Conservation (phyloP, 2,113 vertebrate species). For the Python bivittatus region DNA sequence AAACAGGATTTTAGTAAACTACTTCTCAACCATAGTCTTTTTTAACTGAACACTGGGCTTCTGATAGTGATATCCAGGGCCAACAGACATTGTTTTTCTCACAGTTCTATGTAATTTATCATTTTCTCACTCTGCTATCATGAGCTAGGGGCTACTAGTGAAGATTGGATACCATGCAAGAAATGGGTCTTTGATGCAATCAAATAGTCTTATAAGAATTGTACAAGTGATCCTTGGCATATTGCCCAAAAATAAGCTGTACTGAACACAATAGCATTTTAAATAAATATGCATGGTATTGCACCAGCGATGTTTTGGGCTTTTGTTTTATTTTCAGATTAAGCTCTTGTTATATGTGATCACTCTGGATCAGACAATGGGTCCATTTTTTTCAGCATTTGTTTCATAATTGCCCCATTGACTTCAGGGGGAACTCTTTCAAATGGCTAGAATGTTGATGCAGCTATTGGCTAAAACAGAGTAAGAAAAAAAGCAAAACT, state of each 20-base stretch:
- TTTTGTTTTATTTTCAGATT: slow-evolving; percentile 49
- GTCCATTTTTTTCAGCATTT: slow-evolving; percentile 17
- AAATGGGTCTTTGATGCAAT: slow-evolving; percentile 56
- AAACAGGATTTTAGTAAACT: not conserved
- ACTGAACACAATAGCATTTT: not conserved
- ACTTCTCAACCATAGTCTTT: not conserved
- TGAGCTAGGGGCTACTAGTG: not conserved
- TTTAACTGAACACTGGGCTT: not conserved
- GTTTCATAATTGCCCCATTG: not conserved
- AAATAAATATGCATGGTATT: not conserved
- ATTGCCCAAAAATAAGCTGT: not conserved
- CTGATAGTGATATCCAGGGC: not conserved
- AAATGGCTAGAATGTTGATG: not conserved
- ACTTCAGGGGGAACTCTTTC: not conserved
- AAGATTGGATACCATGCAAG: not conserved
- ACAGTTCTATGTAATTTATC: not conserved
- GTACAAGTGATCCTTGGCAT: not conserved
- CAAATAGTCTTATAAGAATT: not conserved
- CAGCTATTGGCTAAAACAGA: slow-evolving; percentile 63
- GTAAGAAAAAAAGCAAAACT: slow-evolving; percentile 75
- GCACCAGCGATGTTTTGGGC: not conserved
- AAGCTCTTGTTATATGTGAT: slow-evolving; percentile 59
- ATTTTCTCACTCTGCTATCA: not conserved
- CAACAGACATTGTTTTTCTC: not conserved
- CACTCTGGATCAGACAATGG: slow-evolving; percentile 66